phyloP scores from a whole-genome alignment of 2,113 vertebrate species.

The Addax nasomaculatus region DNA sequence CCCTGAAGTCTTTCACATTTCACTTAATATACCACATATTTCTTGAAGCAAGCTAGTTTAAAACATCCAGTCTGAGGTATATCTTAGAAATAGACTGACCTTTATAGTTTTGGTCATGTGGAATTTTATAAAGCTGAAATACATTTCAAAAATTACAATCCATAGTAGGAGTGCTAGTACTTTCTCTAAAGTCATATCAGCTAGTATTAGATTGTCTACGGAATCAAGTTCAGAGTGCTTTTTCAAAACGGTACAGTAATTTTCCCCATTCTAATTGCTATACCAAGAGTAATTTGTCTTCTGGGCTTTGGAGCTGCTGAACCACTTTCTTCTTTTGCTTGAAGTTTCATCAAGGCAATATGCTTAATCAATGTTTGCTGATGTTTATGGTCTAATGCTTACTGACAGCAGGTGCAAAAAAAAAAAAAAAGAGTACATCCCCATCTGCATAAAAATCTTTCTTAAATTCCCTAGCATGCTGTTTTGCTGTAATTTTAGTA shows the following conservation, averaged over 20 bases:
- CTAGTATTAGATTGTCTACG: constrained; percentile 55
- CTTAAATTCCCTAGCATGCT: constrained; percentile 74
- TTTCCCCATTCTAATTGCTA: constrained; percentile 57
- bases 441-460: constrained; percentile 77
- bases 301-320: constrained; percentile 43
- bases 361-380: constrained; percentile 81
- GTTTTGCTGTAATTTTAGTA: constrained; percentile 78
- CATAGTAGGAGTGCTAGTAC: not conserved
- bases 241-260: constrained; percentile 48
- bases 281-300: constrained; percentile 61
- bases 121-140: not conserved
- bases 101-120: not conserved
- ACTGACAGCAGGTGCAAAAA: constrained; percentile 78
- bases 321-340: constrained; percentile 58
- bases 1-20: not conserved
- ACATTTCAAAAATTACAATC: constrained; percentile 5
- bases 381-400: constrained; percentile 79
- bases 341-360: constrained; percentile 76
- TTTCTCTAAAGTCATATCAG: constrained; percentile 20
- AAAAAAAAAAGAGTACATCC: constrained; percentile 67
- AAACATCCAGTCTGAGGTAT: constrained; percentile 29
- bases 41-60: constrained; percentile 30
- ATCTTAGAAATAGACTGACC: constrained; percentile 19
- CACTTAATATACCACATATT: not conserved
- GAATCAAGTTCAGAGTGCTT: constrained; percentile 1